Base-by-base conservation (phyloP, 2,113 vertebrate species). In the Mesocricetus auratus region DNA sequence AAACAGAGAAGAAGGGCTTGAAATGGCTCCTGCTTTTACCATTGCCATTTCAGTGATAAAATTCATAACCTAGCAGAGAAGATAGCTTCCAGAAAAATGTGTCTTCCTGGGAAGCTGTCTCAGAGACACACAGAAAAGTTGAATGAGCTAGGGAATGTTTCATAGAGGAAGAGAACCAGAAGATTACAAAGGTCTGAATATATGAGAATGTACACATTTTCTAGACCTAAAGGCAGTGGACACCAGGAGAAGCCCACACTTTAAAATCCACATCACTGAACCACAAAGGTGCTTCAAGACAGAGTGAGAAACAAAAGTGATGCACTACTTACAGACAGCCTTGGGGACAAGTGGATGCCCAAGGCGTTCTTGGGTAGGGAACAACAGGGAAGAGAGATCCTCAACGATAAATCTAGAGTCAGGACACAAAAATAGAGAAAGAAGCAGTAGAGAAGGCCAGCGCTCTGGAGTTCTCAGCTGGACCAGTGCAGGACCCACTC, bases 161-260 rank as follows among this genome's bases (percentile, higher is more conserved):
- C 56, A 47, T 36, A 33, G 36, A 91, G 91, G 36, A 91, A 39
- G 22, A 69, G 53, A 36, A 77, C 26, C 81, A 68, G 45, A 78
- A 45, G 21, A 60, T n/a, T 73, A 93, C 16, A 71, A 73, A 31
- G 24, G 62, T 75, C 47, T 91, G 21, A 86, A 71, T 86, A 87
- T 60, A 78, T 82, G 47, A 78, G 71, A 89, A 81, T 81, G 22
- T 10, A 58, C 64, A 62, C 81, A 56, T 91, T 89, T 93, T 79
- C 91, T 71, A 82, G 60, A 62, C 36, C 66, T 50, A 47, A 1
- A 36, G 66, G 36, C 21, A 4, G 31, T 1, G 12, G 29, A 24
- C n/a, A 66, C 31, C 45, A 86, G 7, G 42, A 24, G 68, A 90
- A 33, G 10, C 31, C 42, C n/a, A 24, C 21, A 75, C 42, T 60